Percentiles rank a stretch among this genome's conserved stretches.
phyloP scores from a whole-genome alignment of 2,113 vertebrate species.

The Toxotes jaculatrix region DNA sequence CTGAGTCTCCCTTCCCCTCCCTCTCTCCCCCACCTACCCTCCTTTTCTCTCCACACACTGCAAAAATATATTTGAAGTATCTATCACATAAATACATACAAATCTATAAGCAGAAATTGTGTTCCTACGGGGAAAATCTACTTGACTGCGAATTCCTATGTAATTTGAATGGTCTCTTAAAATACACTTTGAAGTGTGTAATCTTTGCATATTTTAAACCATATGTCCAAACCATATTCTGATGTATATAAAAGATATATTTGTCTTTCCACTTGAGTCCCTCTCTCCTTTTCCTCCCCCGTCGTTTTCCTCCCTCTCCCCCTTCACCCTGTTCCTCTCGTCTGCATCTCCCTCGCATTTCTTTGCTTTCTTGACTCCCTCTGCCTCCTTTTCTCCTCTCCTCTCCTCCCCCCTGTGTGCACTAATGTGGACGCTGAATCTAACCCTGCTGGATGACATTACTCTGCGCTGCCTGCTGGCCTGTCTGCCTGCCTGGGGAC shows the following conservation, averaged over 20 bases:
- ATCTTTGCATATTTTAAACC: conserved; percentile 26
- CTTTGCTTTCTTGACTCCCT: conserved; percentile 37
- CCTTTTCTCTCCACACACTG: background rate
- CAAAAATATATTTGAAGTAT: conserved; percentile 8
- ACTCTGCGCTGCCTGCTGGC: conserved; percentile 77
- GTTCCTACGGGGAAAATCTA: background rate
- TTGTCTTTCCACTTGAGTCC: conserved; percentile 32
- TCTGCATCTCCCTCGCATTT: conserved; percentile 35
- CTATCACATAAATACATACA: background rate
- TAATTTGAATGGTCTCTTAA: background rate
- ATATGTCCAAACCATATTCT: background rate
- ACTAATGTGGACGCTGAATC: conserved; percentile 76
- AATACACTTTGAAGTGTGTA: conserved; percentile 20
- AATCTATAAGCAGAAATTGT: conserved; percentile 1
- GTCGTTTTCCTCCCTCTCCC: conserved; percentile 14
- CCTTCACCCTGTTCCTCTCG: conserved; percentile 5
- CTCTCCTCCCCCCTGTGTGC: conserved; percentile 45
- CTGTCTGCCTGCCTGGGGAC: conserved; percentile 77
- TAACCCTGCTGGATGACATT: conserved; percentile 81
- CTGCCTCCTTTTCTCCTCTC: conserved; percentile 26
- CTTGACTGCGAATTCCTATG: background rate
- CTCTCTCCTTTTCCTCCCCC: background rate
- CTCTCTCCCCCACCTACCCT: conserved; percentile 26
- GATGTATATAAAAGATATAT: background rate
- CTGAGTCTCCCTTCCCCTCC: conserved; percentile 30